Evolutionary conservation across 2,888 invertebrate genomes (phyloP), one percentile per base, ranked within the genome.

Genomic region (Acleris cristana): DNA sequence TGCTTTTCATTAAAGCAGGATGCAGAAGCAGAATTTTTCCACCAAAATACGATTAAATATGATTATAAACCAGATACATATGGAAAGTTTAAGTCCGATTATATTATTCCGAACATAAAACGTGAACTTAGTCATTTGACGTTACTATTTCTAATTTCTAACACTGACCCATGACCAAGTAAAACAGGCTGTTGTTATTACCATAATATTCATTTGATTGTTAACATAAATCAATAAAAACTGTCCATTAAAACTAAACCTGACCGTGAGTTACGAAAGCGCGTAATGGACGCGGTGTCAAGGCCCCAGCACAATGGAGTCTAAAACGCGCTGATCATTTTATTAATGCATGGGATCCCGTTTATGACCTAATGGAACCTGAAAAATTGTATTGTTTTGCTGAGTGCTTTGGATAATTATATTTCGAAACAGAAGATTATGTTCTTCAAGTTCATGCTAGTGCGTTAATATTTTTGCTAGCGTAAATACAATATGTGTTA

Each of bases 261-360:
- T 80, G 88, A 75, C 87, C 87, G 70, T 87, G 87, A 84, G 77
- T 84, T 82, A 77, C 79, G 86, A 88, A 87, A 88, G 85, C 82
- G 78, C 74, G 76, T 78, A 81, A 78, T 79, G 77, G 73, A 69
- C 74, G 73, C 74, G 81, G 75, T 89, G 89, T 90, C 90, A 90
- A 85, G 90, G 90, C 74, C 70, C 59, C 73, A 56, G 58, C 58
- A 72, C 73, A 71, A 74, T 74, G 72, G 58, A 66, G 59, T 66
- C 75, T 74, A 74, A 82, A 80, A 40, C 44, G 61, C 62, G 61
- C 62, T 26, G 65, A 65, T 71, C 69, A 68, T 69, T 72, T 70
- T 70, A 69, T 72, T 68, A 70, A 69, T 70, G 48, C 48, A 48
- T 48, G 73, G 68, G 54, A 62, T 63, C 67, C 56, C 40, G 60